A percentile compares a stretch with the other conserved stretches of the same genome.
phyloP scores from a whole-genome alignment of 2,113 vertebrate species.

The Progne subis region DNA sequence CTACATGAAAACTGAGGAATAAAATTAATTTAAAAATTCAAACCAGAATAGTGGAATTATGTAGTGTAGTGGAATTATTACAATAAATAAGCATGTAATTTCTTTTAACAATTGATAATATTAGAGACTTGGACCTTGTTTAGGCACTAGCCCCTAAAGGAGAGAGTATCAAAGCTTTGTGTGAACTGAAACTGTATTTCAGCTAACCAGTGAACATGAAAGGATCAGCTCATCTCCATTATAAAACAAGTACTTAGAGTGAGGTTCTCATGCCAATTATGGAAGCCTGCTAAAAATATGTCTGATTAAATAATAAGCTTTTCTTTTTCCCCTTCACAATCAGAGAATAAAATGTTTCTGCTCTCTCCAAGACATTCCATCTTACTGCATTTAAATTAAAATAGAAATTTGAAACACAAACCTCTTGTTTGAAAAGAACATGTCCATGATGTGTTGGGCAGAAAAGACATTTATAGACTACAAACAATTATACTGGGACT shows the following conservation, averaged over 20 bases:
- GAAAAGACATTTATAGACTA: neutral
- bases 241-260: neutral
- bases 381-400: neutral
- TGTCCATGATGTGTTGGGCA: neutral
- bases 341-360: neutral
- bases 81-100: neutral
- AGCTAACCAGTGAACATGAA: neutral
- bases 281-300: neutral
- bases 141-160: neutral
- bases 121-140: neutral
- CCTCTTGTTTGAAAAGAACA: neutral
- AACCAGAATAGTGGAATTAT: neutral
- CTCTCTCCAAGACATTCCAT: neutral
- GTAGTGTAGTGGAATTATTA: neutral
- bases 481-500: neutral
- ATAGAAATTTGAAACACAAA: neutral
- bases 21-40: neutral
- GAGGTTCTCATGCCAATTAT: conserved; percentile 31
- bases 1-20: neutral
- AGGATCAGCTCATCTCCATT: conserved; percentile 11
- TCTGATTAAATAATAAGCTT: conserved; percentile 36
- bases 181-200: neutral
- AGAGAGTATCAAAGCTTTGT: neutral
- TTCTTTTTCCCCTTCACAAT: conserved; percentile 10
- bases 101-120: neutral